These are phyloP conservation scores for Chironex yamaguchii DNA, from an alignment of 30 jellyfish, hydroid and myxozoan species.

Conservation along the genomic window DNA sequence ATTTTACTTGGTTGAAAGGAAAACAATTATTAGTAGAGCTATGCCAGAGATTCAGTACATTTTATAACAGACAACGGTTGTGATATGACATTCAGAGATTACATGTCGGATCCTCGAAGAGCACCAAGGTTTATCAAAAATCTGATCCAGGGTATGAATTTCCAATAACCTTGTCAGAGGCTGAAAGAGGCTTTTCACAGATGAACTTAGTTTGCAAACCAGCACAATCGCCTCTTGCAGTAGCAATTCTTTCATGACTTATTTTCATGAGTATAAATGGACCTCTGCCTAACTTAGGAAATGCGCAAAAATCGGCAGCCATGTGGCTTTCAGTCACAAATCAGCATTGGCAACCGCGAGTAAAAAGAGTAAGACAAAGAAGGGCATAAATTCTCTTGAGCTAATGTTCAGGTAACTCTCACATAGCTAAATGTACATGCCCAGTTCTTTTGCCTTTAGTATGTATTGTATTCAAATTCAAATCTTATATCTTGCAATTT, in stretches of 20 bases:
- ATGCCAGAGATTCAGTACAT: not conserved
- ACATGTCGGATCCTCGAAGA: not conserved
- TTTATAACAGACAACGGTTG: not conserved
- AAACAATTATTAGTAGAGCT: not conserved
- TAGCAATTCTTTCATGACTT: not conserved
- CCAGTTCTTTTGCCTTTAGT: too few species aligned
- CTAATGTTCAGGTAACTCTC: too few species aligned
- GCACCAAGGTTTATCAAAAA: not conserved
- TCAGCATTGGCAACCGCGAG: not conserved
- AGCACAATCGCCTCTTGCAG: not conserved
- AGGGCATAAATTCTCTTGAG: too few species aligned
- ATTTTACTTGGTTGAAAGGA: not conserved
- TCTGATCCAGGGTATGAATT: not conserved
- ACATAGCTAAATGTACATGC: too few species aligned
- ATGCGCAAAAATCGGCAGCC: not conserved
- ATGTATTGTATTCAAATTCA: too few species aligned
- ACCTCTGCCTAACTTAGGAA: not conserved
- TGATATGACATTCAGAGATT: not conserved
- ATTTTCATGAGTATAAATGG: not conserved
- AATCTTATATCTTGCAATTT: too few species aligned
- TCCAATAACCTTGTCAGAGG: not conserved
- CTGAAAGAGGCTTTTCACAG: not conserved
- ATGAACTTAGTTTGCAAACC: not conserved
- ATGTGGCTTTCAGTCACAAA: not conserved
- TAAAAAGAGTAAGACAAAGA: too few species aligned